Evolutionary conservation across 2,888 invertebrate species (phyloP).

Genomic region (Phymatocera aterrima): DNA sequence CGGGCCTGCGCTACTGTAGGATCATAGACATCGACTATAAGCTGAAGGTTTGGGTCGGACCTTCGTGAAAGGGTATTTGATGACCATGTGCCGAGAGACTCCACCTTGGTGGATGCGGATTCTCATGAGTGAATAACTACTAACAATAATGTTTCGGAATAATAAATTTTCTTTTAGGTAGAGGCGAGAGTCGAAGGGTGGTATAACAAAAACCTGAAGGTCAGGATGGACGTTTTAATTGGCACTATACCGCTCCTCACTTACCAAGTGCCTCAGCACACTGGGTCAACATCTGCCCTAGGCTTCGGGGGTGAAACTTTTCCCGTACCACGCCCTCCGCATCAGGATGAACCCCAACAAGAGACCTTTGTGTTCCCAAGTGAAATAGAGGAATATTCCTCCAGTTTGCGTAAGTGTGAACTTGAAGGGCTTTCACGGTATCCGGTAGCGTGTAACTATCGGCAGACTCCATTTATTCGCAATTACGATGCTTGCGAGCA

Average conservation of each 20-base stretch:
- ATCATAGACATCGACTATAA: conserved; percentile 43
- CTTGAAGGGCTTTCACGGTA: neutral
- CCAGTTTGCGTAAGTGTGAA: conserved; percentile 39
- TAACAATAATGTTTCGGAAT: neutral
- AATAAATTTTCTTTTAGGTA: conserved; percentile 22
- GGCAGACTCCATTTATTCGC: neutral
- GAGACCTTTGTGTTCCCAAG: conserved; percentile 21
- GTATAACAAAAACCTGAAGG: conserved; percentile 46
- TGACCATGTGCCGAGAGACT: neutral
- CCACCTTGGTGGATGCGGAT: neutral
- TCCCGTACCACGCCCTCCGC: conserved; percentile 1
- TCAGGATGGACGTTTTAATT: conserved; percentile 46
- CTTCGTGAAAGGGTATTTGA: neutral
- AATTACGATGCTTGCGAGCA: neutral
- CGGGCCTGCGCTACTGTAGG: conserved; percentile 23
- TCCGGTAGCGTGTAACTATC: conserved; percentile 1
- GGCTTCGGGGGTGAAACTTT: neutral
- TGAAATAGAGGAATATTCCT: conserved; percentile 38
- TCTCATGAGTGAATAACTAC: neutral
- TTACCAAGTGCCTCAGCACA: conserved; percentile 41
- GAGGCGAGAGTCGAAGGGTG: conserved; percentile 45
- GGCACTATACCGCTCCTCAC: conserved; percentile 47
- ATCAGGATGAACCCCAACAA: neutral
- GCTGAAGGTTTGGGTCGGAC: conserved; percentile 33
- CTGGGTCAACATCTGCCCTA: conserved; percentile 11